Base-by-base conservation (phyloP, 2,113 vertebrate genomes). In the Mormyrus lacerda region DNA sequence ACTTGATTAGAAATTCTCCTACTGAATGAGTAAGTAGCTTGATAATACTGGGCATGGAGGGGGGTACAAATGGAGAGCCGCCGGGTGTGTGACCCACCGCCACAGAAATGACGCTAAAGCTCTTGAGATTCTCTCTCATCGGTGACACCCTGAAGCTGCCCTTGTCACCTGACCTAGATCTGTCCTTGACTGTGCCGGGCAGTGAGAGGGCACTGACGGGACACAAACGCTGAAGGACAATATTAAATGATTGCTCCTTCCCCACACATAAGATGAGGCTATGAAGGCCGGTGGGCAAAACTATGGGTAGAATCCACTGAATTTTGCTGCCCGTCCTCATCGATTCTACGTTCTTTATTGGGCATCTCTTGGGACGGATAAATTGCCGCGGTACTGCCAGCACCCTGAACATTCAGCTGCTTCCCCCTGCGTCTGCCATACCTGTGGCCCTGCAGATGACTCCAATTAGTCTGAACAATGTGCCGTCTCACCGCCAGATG, bases 401-500 rank as follows among this genome's bases (percentile, higher is more conserved):
- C 4, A 15, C 31, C 69, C 35, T 8, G 13, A 39, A 76, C 35
- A 6, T 17, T 17, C 31, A 0, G 69, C 69, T 76, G 31, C 69
- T 39, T 19, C 35, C 27, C 69, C 4, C 69, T 6, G 9, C 15
- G 35, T 79, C 73, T 27, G 35, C 19, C 73, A 79, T 79, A 79
- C 73, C 35, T 79, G 73, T 79, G 73, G 13, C 35, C 73, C 73
- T 42, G 73, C 73, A 6, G 73, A 79, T 42, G 73, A 79, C 35
- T 79, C 73, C 73, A 79, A 79, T 79, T 79, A 79, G 35, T 79
- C 35, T 79, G 73, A 79, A 79, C 73, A 79, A 79, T 11, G 35
- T 39, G 13, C 35, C 13, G 17, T 79, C 11, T 79, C 35, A 19
- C 35, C 2, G 1, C 15, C 73, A 79, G 73, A 79, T 79, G 73